A percentile compares a stretch with the other conserved stretches of the same genome.
Evolutionary conservation across 2,113 vertebrate species (phyloP).

Genomic region (Trogon surrucura): DNA sequence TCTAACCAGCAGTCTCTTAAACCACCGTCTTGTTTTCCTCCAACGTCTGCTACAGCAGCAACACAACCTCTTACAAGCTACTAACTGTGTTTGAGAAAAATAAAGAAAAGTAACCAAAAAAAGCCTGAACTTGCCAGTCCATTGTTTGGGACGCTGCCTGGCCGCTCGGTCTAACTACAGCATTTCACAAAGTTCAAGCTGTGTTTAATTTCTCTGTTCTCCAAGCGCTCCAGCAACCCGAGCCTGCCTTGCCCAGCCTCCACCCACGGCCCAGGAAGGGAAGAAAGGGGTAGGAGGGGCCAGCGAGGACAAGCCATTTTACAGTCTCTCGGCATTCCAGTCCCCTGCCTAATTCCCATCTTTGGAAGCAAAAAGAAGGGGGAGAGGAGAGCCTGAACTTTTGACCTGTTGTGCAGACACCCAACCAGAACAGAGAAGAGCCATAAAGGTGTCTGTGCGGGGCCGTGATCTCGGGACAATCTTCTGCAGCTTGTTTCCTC

Average conservation of each 20-base stretch:
- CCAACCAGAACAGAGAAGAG: constrained; percentile 48
- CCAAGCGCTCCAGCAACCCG: neutral
- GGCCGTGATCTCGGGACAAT: constrained; percentile 54
- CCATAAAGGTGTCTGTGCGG: constrained; percentile 70
- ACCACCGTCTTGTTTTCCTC: neutral
- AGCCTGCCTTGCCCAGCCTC: neutral
- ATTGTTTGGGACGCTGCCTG: neutral
- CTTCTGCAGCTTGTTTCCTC: constrained; percentile 67
- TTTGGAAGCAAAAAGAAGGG: constrained; percentile 42
- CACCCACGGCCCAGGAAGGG: neutral
- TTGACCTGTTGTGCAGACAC: constrained; percentile 76
- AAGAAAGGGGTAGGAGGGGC: neutral
- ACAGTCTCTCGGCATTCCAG: constrained; percentile 60
- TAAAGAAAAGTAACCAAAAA: neutral
- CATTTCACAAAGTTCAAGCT: neutral
- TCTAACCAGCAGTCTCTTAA: neutral
- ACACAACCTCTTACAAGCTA: neutral
- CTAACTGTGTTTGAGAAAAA: neutral
- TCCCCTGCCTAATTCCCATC: constrained; percentile 59
- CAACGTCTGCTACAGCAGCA: neutral
- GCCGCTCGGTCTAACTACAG: neutral
- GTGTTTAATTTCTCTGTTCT: neutral
- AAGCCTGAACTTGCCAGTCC: neutral
- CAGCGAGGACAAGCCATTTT: constrained; percentile 27
- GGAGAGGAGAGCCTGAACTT: constrained; percentile 75